A percentile compares a stretch with the other conserved stretches of the same genome.
Conservation (phyloP, 2,888 invertebrate genomes). For the Acanthacorydalis orientalis region DNA sequence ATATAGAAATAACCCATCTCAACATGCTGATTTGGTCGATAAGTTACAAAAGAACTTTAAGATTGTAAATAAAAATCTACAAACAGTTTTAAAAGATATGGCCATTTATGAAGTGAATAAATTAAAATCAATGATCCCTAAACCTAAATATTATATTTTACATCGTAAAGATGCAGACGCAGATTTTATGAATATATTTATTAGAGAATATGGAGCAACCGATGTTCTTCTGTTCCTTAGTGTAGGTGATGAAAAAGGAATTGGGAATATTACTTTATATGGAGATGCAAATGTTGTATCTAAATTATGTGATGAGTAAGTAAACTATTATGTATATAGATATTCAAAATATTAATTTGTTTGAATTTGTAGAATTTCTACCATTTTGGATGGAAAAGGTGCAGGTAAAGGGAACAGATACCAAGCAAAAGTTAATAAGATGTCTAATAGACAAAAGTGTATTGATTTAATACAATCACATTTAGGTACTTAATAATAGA, state of each 20-base stretch:
- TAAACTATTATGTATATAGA: constrained; percentile 10
- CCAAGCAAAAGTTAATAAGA: constrained; percentile 59
- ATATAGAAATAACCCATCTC: constrained; percentile 54
- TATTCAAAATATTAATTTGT: constrained; percentile 2
- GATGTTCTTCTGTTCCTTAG: constrained; percentile 48
- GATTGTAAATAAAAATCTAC: constrained; percentile 41
- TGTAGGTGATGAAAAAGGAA: constrained; percentile 49
- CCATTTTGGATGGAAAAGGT: constrained; percentile 58
- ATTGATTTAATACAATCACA: constrained; percentile 40
- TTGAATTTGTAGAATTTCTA: constrained; percentile 38
- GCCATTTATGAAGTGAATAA: constrained; percentile 50
- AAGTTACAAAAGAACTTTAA: constrained; percentile 57
- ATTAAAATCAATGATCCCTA: constrained; percentile 29
- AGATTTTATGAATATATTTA: constrained; percentile 54
- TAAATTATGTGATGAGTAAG: constrained; percentile 43
- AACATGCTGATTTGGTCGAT: constrained; percentile 53
- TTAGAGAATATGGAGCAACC: constrained; percentile 41
- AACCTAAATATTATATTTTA: constrained; percentile 38
- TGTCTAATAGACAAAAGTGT: constrained; percentile 45
- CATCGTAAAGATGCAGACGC: constrained; percentile 60
- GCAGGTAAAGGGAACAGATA: constrained; percentile 53
- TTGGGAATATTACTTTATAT: constrained; percentile 36
- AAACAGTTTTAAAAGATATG: constrained; percentile 47
- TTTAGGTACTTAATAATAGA: constrained; percentile 26
- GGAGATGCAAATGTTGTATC: constrained; percentile 35